phyloP scores from a whole-genome alignment of 2,888 invertebrate species.

The Apomyelois bistriatella region DNA sequence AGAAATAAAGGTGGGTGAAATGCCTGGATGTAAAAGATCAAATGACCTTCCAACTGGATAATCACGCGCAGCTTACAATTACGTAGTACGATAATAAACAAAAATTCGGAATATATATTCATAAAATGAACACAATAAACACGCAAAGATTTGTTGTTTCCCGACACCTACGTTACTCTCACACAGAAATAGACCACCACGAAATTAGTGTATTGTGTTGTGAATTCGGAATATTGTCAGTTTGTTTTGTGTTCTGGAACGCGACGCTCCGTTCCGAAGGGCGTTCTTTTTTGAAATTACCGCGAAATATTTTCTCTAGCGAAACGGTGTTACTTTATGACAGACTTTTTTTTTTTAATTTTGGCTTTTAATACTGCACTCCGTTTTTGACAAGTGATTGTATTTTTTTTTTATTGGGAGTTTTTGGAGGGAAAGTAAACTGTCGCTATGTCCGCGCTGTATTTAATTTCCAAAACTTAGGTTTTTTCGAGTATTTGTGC shows the following conservation, averaged over 20 bases:
- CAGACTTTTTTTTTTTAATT: background rate
- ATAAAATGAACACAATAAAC: constrained; percentile 3
- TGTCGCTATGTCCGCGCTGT: too few species aligned
- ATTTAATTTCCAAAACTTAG: too few species aligned
- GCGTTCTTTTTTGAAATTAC: constrained; percentile 4
- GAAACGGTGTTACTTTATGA: background rate
- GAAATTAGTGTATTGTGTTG: constrained; percentile 4
- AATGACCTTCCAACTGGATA: too few species aligned
- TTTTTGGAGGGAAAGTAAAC: too few species aligned
- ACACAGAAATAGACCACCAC: constrained; percentile 6
- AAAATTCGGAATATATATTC: background rate
- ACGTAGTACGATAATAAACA: background rate
- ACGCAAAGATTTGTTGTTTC: constrained; percentile 2
- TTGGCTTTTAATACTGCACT: background rate
- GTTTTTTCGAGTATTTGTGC: too few species aligned
- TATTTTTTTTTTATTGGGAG: too few species aligned
- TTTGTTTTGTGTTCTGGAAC: constrained; percentile 5
- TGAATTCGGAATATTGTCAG: background rate
- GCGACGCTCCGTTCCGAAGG: constrained; percentile 15
- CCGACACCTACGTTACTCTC: constrained; percentile 8
- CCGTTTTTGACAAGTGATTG: too few species aligned
- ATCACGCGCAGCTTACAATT: too few species aligned
- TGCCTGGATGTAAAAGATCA: background rate
- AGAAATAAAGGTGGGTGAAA: too few species aligned
- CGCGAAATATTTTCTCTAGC: background rate